These are phyloP conservation scores for Harpalus rufipes DNA, from an alignment of 2,888 invertebrate species.

Conservation along the genomic window DNA sequence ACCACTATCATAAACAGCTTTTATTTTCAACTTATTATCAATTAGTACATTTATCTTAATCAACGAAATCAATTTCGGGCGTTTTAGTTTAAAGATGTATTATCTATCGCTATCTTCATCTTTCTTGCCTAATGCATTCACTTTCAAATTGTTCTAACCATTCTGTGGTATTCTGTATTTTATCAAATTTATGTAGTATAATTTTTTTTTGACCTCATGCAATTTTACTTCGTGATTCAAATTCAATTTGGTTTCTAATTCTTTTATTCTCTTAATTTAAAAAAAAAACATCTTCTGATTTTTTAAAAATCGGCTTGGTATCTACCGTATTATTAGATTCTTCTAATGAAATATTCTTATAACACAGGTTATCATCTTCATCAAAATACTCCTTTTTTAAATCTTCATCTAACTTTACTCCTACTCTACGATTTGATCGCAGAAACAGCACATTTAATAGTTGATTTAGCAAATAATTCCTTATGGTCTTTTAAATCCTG, in stretches of 20 bases:
- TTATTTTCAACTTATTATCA: constrained; percentile 47
- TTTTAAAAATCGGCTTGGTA: neutral
- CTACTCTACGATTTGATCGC: no score
- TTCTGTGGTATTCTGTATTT: constrained; percentile 32
- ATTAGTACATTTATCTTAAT: neutral
- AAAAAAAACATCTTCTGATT: neutral
- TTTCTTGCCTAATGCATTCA: constrained; percentile 21
- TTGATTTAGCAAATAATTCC: neutral
- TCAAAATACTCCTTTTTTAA: constrained; percentile 27
- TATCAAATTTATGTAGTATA: constrained; percentile 13
- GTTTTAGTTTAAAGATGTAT: no score
- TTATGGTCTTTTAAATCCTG: neutral
- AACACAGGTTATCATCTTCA: no score
- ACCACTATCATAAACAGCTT: constrained; percentile 58
- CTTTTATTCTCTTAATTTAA: constrained; percentile 33
- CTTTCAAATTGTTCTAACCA: constrained; percentile 45
- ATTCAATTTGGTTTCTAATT: constrained; percentile 42
- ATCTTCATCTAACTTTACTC: neutral
- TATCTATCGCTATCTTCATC: no score
- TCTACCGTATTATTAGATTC: constrained; percentile 1
- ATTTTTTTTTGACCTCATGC: constrained; percentile 34
- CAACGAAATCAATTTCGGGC: no score
- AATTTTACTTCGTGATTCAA: neutral
- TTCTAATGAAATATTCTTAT: neutral
- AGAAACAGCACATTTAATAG: neutral